phyloP scores from a whole-genome alignment of 2,888 invertebrate genomes.

The Smittia sp. region DNA sequence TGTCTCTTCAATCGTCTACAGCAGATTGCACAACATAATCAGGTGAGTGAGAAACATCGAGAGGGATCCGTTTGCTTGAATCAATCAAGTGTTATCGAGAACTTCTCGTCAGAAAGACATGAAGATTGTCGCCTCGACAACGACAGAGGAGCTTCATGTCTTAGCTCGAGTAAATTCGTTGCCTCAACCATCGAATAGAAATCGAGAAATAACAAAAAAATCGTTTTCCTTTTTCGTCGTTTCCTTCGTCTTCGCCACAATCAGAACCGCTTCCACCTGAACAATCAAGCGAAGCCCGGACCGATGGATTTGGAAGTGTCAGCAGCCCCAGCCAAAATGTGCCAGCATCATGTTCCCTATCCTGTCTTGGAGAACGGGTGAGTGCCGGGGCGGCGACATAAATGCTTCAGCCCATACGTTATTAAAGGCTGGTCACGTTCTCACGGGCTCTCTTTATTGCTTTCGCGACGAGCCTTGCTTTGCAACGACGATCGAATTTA shows the following conservation, averaged over 20 bases:
- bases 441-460: not conserved
- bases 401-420: not conserved
- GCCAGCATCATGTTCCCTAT: slow-evolving; percentile 19
- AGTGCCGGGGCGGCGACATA: not conserved
- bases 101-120: not conserved
- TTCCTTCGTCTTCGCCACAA: not conserved
- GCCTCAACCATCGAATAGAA: not conserved
- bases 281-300: slow-evolving; percentile 17
- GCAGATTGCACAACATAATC: not conserved
- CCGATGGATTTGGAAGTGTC: not conserved
- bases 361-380: slow-evolving; percentile 29
- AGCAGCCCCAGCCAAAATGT: not conserved
- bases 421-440: not conserved
- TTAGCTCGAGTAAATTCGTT: too few species aligned
- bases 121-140: too few species aligned
- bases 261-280: slow-evolving; percentile 29
- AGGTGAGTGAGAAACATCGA: not conserved
- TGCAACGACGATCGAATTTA: not conserved
- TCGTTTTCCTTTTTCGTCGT: not conserved
- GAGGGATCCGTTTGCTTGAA: not conserved
- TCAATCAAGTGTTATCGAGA: not conserved
- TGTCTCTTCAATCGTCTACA: slow-evolving; percentile 71
- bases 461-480: not conserved
- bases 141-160: too few species aligned
- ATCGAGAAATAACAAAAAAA: not conserved